Evolutionary conservation across 2,888 invertebrate genomes (phyloP), one percentile per base, ranked within the genome.

Genomic region (Xestia xanthographa): DNA sequence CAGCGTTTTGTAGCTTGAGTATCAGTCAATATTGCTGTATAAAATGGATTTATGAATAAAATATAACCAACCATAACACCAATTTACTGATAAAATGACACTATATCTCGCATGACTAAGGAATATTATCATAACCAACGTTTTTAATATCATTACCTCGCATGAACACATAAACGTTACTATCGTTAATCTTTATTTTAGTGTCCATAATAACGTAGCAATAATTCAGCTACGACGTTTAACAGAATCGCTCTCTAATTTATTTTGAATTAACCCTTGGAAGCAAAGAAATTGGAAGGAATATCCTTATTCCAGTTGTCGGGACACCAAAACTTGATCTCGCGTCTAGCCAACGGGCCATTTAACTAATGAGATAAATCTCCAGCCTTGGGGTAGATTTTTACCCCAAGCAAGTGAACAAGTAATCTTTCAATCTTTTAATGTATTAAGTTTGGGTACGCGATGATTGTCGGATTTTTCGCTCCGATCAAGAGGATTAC

Each of bases 361-460:
- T 96, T 96, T 94, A 95, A 95, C 95, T 95, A 95, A 96, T 95
- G 94, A 95, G 94, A 96, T 95, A 95, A 96, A 95, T 95, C 94
- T 94, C 90, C 90, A 90, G 86, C 88, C 83, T 79, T 84, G 86
- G 90, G 93, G 93, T 89, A 84, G 91, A 91, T 94, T 95, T 94
- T 93, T 94, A 93, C 95, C 95, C 95, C 93, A 91, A 89, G 91
- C 89, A 90, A 92, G 90, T 90, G 93, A 92, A 93, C 91, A 90
- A 94, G 95, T 93, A 96, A 96, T 96, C 95, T 94, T 94, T 94
- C 95, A 95, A 96, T 95, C 95, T 95, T 94, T 94, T 95, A 96
- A 95, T 95, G 96, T 95, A 93, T 92, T 92, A 93, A 95, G 92
- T 94, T 94, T 89, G 91, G 89, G 90, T 89, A 84, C 89, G 84